Conservation (phyloP, 1,140 invertebrate genomes). For the Phthorimaea operculella region DNA sequence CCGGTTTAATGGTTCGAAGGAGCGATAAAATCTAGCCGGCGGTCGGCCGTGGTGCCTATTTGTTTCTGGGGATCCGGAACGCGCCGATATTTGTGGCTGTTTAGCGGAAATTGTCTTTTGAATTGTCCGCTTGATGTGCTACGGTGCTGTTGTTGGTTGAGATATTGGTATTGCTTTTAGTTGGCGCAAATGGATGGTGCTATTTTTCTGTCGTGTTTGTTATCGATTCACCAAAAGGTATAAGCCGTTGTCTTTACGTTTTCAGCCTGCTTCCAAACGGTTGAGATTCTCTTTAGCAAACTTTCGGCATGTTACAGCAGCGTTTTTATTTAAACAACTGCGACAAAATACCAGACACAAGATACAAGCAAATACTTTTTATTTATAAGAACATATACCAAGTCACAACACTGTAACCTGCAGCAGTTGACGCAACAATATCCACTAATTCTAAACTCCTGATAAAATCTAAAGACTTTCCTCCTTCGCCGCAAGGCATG, state of each 20-base stretch:
- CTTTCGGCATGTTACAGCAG: too few relatives aligned
- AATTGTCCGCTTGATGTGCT: neutral
- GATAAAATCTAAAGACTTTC: conserved; percentile 2
- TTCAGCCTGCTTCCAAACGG: too few relatives aligned
- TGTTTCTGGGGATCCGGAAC: conserved; percentile 7
- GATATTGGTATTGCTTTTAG: neutral
- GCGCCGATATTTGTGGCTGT: conserved; percentile 4
- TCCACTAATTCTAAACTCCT: neutral
- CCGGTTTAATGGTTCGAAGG: conserved; percentile 63
- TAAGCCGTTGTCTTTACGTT: too few relatives aligned
- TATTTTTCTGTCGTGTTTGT: too few relatives aligned
- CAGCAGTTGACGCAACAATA: neutral
- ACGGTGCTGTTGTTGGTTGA: neutral
- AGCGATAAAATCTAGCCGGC: conserved; percentile 61
- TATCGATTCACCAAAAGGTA: too few relatives aligned
- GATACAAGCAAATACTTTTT: neutral
- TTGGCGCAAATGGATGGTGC: neutral
- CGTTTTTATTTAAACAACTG: too few relatives aligned
- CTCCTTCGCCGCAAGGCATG: conserved; percentile 8
- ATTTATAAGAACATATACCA: too few relatives aligned
- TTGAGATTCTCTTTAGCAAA: too few relatives aligned
- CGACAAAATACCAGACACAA: neutral
- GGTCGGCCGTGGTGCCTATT: conserved; percentile 27
- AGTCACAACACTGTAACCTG: neutral
- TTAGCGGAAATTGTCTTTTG: neutral